Evolutionary conservation across 2,113 vertebrate genomes (phyloP).

Genomic region (Nansenia antarctica): DNA sequence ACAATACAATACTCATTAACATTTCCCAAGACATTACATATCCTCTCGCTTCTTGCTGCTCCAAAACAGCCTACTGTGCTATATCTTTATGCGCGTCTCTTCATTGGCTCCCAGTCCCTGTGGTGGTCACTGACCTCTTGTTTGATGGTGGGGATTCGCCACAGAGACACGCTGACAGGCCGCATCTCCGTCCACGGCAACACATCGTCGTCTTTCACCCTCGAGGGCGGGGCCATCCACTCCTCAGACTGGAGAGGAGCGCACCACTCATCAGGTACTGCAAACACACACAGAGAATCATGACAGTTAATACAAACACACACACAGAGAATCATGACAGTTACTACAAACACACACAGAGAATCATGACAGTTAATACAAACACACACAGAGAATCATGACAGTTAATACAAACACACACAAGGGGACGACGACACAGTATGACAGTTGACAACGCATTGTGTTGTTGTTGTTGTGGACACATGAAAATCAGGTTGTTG

Average conservation of each 20-base stretch:
- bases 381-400: no score
- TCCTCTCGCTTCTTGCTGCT: no score
- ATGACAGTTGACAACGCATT: no score
- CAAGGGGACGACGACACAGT: no score
- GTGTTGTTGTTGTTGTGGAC: no score
- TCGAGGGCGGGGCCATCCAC: background rate
- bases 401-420: no score
- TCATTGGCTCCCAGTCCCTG: background rate
- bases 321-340: background rate
- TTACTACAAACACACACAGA: conserved; percentile 30
- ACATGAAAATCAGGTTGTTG: no score
- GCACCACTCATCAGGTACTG: conserved; percentile 65
- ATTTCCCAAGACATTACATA: background rate
- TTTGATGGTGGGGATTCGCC: conserved; percentile 30
- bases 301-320: no score
- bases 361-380: no score
- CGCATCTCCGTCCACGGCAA: conserved; percentile 50
- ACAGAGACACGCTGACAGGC: conserved; percentile 50
- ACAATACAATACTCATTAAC: background rate
- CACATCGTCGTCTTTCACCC: background rate
- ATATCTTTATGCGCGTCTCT: no score
- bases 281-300: background rate
- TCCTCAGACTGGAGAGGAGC: conserved; percentile 49
- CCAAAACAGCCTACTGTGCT: no score
- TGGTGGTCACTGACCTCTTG: conserved; percentile 43